phyloP scores from a whole-genome alignment of 2,113 vertebrate genomes.

The Anolis carolinensis region DNA sequence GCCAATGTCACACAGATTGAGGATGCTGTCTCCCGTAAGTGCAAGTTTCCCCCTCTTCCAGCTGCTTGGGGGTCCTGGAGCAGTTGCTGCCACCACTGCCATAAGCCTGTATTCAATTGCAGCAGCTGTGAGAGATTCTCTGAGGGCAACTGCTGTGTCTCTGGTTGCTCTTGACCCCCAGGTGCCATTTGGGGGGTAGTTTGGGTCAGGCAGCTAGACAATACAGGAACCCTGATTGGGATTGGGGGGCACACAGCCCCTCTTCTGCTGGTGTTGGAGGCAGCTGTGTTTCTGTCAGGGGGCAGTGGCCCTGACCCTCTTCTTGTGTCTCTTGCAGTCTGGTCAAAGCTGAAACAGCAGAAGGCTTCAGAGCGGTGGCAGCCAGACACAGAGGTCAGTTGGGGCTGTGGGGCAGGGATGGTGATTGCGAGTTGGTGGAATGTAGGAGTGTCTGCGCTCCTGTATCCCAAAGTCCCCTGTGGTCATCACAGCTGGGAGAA shows the following conservation, averaged over 20 bases:
- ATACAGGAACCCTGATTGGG: too few relatives aligned
- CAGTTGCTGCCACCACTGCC: not conserved
- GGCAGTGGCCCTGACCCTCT: not conserved
- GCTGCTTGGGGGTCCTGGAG: not conserved
- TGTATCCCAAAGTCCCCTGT: not conserved
- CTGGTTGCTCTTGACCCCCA: not conserved
- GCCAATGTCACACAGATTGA: constrained; percentile 99
- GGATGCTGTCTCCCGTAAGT: constrained; percentile 95
- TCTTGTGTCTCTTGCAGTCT: constrained; percentile 78
- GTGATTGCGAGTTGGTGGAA: not conserved
- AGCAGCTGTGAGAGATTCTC: not conserved
- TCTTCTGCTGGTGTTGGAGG: too few relatives aligned
- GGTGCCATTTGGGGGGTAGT: not conserved
- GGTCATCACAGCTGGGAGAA: not conserved
- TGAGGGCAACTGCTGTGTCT: not conserved
- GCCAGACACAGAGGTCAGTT: constrained; percentile 94
- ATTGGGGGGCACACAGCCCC: too few relatives aligned
- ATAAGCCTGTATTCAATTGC: not conserved
- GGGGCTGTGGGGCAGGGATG: not conserved
- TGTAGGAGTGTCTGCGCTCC: too few relatives aligned
- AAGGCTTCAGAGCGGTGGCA: constrained; percentile 97
- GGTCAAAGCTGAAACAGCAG: constrained; percentile 97
- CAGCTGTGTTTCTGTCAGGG: not conserved
- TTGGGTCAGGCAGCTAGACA: not conserved
- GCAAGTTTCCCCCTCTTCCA: not conserved